Percentiles rank a stretch among this genome's conserved stretches.
Conservation (phyloP, 1,140 invertebrate genomes). For the Drosophila suzukii region DNA sequence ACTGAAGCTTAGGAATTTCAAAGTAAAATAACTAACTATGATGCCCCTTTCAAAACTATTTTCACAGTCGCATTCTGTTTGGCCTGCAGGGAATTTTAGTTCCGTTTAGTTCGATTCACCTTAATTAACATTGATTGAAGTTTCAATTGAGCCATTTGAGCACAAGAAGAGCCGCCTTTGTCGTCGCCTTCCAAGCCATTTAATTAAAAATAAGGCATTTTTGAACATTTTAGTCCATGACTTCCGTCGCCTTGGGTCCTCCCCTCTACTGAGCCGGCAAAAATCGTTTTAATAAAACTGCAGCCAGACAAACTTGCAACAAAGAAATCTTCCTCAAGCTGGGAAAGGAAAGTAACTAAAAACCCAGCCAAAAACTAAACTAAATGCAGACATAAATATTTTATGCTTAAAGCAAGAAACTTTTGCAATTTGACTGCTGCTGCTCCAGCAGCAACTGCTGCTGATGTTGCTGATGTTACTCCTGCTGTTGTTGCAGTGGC, state of each 20-base stretch:
- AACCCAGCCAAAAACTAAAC: constrained; percentile 74
- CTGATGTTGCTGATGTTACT: constrained; percentile 32
- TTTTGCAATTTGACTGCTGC: constrained; percentile 80
- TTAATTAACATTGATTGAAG: constrained; percentile 39
- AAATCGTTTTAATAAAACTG: constrained; percentile 73
- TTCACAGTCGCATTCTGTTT: background rate
- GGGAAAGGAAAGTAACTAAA: constrained; percentile 64
- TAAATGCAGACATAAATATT: constrained; percentile 82
- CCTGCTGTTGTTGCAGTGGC: constrained; percentile 21
- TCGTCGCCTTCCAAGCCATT: constrained; percentile 22
- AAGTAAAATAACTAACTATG: background rate
- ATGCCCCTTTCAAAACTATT: constrained; percentile 11
- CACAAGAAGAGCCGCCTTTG: background rate
- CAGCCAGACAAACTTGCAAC: constrained; percentile 70
- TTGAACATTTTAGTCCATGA: constrained; percentile 23
- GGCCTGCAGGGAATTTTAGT: background rate
- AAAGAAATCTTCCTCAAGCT: constrained; percentile 60
- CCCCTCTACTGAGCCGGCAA: constrained; percentile 39
- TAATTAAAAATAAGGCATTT: constrained; percentile 39
- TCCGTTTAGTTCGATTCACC: background rate
- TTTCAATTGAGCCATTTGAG: constrained; percentile 14
- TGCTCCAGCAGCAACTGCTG: constrained; percentile 23
- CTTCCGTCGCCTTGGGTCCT: constrained; percentile 27
- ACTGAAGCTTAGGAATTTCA: background rate
- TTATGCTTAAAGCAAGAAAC: constrained; percentile 81